Percentiles rank a stretch among this genome's conserved stretches.
Conservation (phyloP, 2,113 vertebrate species). For the Brachirus orientalis region DNA sequence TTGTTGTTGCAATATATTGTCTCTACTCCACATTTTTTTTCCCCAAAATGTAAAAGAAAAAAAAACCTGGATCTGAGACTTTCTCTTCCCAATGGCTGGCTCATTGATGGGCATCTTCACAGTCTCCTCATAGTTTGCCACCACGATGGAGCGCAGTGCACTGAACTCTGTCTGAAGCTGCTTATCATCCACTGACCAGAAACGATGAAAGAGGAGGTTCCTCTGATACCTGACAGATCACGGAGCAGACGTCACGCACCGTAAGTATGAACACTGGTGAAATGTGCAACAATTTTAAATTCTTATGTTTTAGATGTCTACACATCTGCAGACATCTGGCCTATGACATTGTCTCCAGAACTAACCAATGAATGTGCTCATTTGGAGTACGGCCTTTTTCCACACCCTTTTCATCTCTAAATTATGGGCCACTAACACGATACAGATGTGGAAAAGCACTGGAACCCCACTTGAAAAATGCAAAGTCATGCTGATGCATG, state of each 20-base stretch:
- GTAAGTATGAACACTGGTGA: no score
- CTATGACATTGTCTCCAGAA: neutral
- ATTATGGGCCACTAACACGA: constrained; percentile 45
- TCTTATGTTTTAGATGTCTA: no score
- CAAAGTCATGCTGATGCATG: constrained; percentile 65
- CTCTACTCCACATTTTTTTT: no score
- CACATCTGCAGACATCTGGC: neutral
- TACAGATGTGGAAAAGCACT: constrained; percentile 73
- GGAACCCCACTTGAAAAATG: constrained; percentile 46
- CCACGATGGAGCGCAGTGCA: constrained; percentile 92
- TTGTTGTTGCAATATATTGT: no score
- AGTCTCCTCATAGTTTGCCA: constrained; percentile 93
- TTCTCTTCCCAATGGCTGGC: constrained; percentile 88
- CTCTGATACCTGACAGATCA: constrained; percentile 87
- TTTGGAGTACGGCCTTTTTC: constrained; percentile 38
- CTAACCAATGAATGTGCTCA: constrained; percentile 56
- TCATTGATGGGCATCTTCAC: constrained; percentile 99
- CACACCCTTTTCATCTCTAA: no score
- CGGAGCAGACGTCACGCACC: neutral
- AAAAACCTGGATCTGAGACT: constrained; percentile 98
- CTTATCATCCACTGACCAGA: constrained; percentile 98
- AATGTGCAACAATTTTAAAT: no score
- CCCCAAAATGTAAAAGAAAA: no score
- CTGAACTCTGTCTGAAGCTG: constrained; percentile 95
- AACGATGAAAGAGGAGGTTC: constrained; percentile 94